Evolutionary conservation across 2,797 vertebrate genomes (phyloP).

Genomic region (Paedocypris micromegethes): DNA sequence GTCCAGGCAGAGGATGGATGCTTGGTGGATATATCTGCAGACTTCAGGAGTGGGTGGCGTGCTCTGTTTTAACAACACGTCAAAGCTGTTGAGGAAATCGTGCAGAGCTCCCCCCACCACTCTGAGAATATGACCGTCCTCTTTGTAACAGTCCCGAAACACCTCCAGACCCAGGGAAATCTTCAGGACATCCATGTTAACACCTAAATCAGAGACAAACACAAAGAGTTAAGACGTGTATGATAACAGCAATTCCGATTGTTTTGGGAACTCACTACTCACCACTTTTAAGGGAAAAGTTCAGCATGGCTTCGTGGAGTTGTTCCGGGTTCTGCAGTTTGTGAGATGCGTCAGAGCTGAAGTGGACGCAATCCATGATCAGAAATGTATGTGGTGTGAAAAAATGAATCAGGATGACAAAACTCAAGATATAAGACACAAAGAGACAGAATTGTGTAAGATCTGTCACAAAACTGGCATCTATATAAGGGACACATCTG

Average conservation of each 20-base stretch:
- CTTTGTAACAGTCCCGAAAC: slow-evolving; percentile 91
- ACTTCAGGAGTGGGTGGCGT: slow-evolving; percentile 52
- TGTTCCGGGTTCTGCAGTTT: slow-evolving; percentile 69
- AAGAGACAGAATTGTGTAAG: too few species aligned
- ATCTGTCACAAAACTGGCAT: too few species aligned
- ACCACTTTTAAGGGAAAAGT: slow-evolving; percentile 82
- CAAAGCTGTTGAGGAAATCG: slow-evolving; percentile 97
- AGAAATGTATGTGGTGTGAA: too few species aligned
- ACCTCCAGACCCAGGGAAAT: slow-evolving; percentile 86
- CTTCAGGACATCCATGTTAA: slow-evolving; percentile 73
- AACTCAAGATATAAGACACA: too few species aligned
- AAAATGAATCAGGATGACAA: too few species aligned
- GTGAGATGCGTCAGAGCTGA: slow-evolving; percentile 59
- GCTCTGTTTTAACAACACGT: slow-evolving; percentile 90
- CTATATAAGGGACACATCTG: too few species aligned
- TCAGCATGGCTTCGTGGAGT: slow-evolving; percentile 79
- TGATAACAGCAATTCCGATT: neutral
- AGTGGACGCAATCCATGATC: slow-evolving; percentile 34
- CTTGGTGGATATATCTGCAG: slow-evolving; percentile 74
- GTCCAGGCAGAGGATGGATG: slow-evolving; percentile 92
- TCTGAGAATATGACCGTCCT: slow-evolving; percentile 86
- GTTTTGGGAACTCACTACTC: slow-evolving; percentile 35
- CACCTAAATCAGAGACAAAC: slow-evolving; percentile 60
- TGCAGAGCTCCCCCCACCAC: slow-evolving; percentile 94
- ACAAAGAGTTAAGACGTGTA: neutral